Base-by-base conservation (phyloP, 1,140 invertebrate genomes). In the Belonocnema kinseyi region DNA sequence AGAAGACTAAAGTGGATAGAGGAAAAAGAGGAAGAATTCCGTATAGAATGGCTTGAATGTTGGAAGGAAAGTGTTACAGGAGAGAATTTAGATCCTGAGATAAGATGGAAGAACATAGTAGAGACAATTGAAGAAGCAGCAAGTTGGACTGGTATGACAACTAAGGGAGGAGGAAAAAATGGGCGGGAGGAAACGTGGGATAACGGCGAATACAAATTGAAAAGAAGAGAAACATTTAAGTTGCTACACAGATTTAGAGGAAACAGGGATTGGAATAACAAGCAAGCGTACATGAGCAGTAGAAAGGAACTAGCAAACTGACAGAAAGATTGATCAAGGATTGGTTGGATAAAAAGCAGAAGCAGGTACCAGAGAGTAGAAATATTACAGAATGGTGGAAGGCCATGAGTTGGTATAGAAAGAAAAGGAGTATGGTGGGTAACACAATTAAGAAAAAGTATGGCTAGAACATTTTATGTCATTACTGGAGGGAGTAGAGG, bases 401-500 rank as follows among this genome's bases (percentile, higher is more conserved):
- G 21, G 21, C 21, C 21, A 26, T 26, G 21, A 26, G 21, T 26
- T 26, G 21, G 21, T 3, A 26, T 26, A 26, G 1, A 26, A 26
- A 26, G 21, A 26, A 26, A 26, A 26, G 21, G 21, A 26, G 21
- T 26, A 26, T 26, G 21, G 21, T 26, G 21, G 21, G 21, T 26
- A 26, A 26, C 21, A 26, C 21, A 26, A 26, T 17, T 51, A 12
- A 3, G 50, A 73, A 51, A 51, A 50, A 51, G 16, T 12, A 73
- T 51, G 33, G 46, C 6, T 73, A 51, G 17, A 46, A 2, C 72
- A 73, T 17, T 73, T 51, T 21, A 50, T 12, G 13, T 12, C 10
- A 14, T n/a, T 73, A 50, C 72, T 73, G 17, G 72, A 50, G 11
- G 73, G 19, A 56, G 73, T 17, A 61, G 73, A 74, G 40, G 73